phyloP scores from a whole-genome alignment of 2,888 invertebrate species.

The Maniola hyperantus region DNA sequence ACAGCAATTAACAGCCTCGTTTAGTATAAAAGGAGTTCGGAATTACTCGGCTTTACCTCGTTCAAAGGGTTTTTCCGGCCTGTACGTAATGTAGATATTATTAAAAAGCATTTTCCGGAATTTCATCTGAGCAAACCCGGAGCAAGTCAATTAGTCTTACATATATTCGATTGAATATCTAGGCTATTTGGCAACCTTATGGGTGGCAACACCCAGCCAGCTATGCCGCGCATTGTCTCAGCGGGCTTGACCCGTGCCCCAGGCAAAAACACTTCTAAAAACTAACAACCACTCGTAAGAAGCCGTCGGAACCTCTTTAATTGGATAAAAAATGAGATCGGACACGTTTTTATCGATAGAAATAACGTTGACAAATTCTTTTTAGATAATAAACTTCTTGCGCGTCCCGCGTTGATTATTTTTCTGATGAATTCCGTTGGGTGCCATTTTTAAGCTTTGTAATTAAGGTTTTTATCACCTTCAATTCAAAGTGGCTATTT shows the following conservation, averaged over 20 bases:
- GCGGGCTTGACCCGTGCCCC: slow-evolving; percentile 79
- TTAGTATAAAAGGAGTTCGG: no score
- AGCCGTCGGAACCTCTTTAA: slow-evolving; percentile 62
- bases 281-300: slow-evolving; percentile 59
- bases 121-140: no score
- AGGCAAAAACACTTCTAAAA: slow-evolving; percentile 68
- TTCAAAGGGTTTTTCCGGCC: no score
- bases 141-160: no score
- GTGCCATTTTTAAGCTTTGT: slow-evolving; percentile 36
- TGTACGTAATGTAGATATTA: no score
- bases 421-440: slow-evolving; percentile 34
- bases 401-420: slow-evolving; percentile 30
- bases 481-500: slow-evolving; percentile 19
- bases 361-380: slow-evolving; percentile 36
- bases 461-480: slow-evolving; percentile 36
- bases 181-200: background rate
- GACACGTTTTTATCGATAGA: slow-evolving; percentile 54
- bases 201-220: slow-evolving; percentile 18
- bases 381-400: slow-evolving; percentile 33
- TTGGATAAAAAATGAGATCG: slow-evolving; percentile 67
- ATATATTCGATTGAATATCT: background rate
- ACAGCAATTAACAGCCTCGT: no score
- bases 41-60: no score
- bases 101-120: no score
- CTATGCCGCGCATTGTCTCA: slow-evolving; percentile 75